These are phyloP conservation scores for Drosophila chauvacae DNA, from an alignment of 1,140 invertebrate species.

Conservation along the genomic window DNA sequence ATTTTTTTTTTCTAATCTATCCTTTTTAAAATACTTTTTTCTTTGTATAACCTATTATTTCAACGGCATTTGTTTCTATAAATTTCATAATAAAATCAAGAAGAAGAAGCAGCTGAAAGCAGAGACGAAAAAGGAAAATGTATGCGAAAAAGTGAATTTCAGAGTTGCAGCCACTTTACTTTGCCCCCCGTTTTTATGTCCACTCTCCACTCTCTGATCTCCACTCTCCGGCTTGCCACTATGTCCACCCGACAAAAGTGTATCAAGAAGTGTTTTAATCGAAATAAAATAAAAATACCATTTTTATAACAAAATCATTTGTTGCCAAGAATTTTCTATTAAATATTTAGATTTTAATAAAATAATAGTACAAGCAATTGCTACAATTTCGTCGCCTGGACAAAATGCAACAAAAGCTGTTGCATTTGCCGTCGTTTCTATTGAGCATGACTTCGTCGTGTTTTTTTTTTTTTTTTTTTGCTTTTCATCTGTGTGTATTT, in stretches of 20 bases:
- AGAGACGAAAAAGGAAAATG: constrained; percentile 63
- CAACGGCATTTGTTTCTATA: constrained; percentile 13
- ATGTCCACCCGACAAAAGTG: constrained; percentile 9
- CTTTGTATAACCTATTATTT: background rate
- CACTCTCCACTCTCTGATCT: constrained; percentile 6
- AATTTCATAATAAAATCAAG: constrained; percentile 71
- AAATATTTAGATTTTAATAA: background rate
- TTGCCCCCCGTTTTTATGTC: background rate
- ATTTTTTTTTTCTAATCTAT: background rate
- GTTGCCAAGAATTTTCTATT: background rate
- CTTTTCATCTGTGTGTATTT: constrained; percentile 17
- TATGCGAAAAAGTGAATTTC: constrained; percentile 67
- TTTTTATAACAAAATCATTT: background rate
- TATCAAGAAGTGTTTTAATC: background rate
- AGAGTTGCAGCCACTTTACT: constrained; percentile 21
- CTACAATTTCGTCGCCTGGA: constrained; percentile 57
- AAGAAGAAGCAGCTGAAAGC: constrained; percentile 40
- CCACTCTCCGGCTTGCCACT: background rate
- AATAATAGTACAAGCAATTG: background rate
- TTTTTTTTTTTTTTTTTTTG: constrained; percentile 1
- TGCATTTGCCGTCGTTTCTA: constrained; percentile 56
- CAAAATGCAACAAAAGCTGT: constrained; percentile 34
- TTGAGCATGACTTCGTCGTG: constrained; percentile 16
- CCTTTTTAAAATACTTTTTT: background rate
- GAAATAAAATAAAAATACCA: background rate